Evolutionary conservation across 2,888 invertebrate genomes (phyloP), one percentile per base, ranked within the genome.

Genomic region (Thymelicus sylvestris): DNA sequence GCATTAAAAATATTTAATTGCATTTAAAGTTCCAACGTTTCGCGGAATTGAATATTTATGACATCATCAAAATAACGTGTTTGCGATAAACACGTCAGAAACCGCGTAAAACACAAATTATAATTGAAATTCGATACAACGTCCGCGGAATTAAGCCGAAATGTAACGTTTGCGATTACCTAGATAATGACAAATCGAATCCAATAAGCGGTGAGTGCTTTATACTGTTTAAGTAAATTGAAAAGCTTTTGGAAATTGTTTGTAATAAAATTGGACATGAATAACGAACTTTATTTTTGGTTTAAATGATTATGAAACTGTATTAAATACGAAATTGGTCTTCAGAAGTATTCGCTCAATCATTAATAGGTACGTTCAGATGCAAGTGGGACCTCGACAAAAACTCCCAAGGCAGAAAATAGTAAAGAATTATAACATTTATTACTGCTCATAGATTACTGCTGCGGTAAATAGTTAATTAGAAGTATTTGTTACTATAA

Each of bases 41-140:
- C 5, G 31, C 66, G 3, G n/a, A 59, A 59, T 44, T 66, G 66
- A 66, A 66, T 66, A 66, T 66, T 66, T 59, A 66, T 59, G 66
- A 38, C 59, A 10, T 38, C 66, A 66, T 59, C 66, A 59, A 66
- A 59, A 48, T 47, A 24, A 66, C 57, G n/a, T 66, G 41, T 44
- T 31, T 15, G 59, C 44, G 59, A 59, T 59, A 66, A 66, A 59
- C 59, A 15, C 47, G 59, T 13, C 15, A 66, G 31, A 39, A 39
- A 19, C 39, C 0, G n/a, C 66, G 57, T 57, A 57, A 57, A 66
- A 48, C 41, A 15, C 65, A 55, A 55, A 65, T 65, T 55, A 64
- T 52, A 50, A 39, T 64, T 15, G 2, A 64, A 64, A 52, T 64
- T 52, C 7, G 50, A 1, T 8, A 19, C 50, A 19, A 52, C 19